Percentiles rank a stretch among this genome's conserved stretches.
Evolutionary conservation across 1,140 invertebrate species (phyloP).

Genomic region (Coenobita brevimanus): DNA sequence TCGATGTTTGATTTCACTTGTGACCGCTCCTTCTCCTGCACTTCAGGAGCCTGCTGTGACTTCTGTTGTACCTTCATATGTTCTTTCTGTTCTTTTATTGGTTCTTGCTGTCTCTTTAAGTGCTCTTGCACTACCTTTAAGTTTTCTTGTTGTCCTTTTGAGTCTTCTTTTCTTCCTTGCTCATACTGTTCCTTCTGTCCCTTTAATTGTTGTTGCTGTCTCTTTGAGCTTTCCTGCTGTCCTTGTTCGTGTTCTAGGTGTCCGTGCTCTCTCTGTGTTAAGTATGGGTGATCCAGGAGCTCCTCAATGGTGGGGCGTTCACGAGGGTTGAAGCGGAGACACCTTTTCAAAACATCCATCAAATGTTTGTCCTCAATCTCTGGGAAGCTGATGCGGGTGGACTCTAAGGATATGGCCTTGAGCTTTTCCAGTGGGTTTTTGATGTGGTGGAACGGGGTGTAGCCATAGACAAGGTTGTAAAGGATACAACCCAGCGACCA

Average conservation of each 20-base stretch:
- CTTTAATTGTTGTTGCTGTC: too few relatives aligned
- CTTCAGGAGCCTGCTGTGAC: too few relatives aligned
- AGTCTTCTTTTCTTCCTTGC: not conserved
- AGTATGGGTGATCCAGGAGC: slow-evolving; percentile 81
- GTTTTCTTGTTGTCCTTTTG: too few relatives aligned
- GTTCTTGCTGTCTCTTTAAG: too few relatives aligned
- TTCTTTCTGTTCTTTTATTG: too few relatives aligned
- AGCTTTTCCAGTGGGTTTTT: slow-evolving; percentile 83
- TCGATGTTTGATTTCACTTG: too few relatives aligned
- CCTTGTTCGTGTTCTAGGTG: too few relatives aligned
- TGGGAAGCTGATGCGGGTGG: slow-evolving; percentile 85
- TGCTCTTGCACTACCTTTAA: too few relatives aligned
- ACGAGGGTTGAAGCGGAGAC: slow-evolving; percentile 82
- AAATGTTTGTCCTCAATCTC: slow-evolving; percentile 74
- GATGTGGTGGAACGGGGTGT: slow-evolving; percentile 92
- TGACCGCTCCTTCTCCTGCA: too few relatives aligned
- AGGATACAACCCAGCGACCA: slow-evolving; percentile 98
- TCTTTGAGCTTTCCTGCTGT: too few relatives aligned
- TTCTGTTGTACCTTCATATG: too few relatives aligned
- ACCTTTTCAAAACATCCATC: slow-evolving; percentile 79
- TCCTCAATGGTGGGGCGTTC: slow-evolving; percentile 82
- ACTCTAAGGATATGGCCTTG: slow-evolving; percentile 85
- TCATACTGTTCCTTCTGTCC: not conserved
- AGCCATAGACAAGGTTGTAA: slow-evolving; percentile 92
- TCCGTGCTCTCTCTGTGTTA: slow-evolving; percentile 68